These are phyloP conservation scores for Lasiurus borealis DNA, from an alignment of 2,113 vertebrate genomes.

Conservation along the genomic window DNA sequence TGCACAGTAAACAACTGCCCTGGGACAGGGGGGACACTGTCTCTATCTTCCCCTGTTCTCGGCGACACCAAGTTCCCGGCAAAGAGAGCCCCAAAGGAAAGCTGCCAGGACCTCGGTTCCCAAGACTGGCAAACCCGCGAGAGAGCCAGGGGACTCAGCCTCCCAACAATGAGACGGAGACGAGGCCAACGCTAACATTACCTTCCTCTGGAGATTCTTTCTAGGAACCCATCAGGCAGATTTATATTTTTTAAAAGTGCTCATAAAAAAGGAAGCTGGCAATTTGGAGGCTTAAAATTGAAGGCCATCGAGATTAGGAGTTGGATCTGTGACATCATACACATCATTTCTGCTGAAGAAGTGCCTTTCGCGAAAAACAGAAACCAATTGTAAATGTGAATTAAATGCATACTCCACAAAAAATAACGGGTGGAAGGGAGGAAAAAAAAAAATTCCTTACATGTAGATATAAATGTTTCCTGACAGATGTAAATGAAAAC, in stretches of 20 bases:
- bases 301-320: conserved; percentile 60
- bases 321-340: conserved; percentile 78
- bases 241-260: background rate
- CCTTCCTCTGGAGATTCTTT: background rate
- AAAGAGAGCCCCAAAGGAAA: background rate
- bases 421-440: conserved; percentile 77
- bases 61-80: too few species aligned
- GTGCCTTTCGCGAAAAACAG: conserved; percentile 83
- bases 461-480: conserved; percentile 84
- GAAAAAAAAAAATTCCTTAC: conserved; percentile 74
- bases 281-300: conserved; percentile 70
- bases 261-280: background rate
- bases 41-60: background rate
- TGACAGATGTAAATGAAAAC: conserved; percentile 87
- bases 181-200: background rate
- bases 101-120: background rate
- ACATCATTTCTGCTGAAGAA: conserved; percentile 84
- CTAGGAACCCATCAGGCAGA: background rate
- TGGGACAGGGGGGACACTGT: fast-evolving
- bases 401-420: conserved; percentile 85
- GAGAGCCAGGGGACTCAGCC: background rate
- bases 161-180: background rate
- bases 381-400: conserved; percentile 87
- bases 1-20: background rate
- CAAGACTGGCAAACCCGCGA: background rate